Percentiles rank a stretch among this genome's conserved stretches.
Evolutionary conservation across 2,113 vertebrate genomes (phyloP).

Genomic region (Ornithorhynchus anatinus): DNA sequence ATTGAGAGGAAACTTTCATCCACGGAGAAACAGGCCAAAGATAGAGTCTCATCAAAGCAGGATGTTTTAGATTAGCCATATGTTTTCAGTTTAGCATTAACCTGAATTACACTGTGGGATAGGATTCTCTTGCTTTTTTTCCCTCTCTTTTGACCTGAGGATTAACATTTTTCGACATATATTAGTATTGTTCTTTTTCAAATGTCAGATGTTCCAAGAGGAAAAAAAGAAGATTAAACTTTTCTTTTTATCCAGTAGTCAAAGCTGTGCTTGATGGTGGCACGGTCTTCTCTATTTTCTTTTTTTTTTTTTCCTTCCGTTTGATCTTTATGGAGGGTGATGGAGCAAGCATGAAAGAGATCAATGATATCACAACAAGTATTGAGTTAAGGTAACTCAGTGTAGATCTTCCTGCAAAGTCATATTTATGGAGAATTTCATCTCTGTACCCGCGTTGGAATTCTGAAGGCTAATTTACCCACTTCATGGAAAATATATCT

Average conservation of each 20-base stretch:
- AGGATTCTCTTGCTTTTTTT: background rate
- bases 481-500: background rate
- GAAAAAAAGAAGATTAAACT: background rate
- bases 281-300: background rate
- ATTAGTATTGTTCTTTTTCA: background rate
- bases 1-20: slow-evolving; percentile 35
- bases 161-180: background rate
- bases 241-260: background rate
- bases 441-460: background rate
- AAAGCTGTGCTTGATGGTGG: background rate
- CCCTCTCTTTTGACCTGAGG: background rate
- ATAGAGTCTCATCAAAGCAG: slow-evolving; percentile 14
- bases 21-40: background rate
- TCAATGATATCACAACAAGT: too few species aligned
- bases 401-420: background rate
- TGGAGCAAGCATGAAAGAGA: too few species aligned
- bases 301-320: background rate
- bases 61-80: slow-evolving; percentile 1
- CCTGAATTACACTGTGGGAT: background rate
- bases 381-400: too few species aligned
- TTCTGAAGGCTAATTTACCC: background rate
- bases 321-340: too few species aligned
- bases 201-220: background rate
- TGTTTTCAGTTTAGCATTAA: background rate
- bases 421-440: background rate